Base-by-base conservation (phyloP, 53 echinoderm and acorn worm species). In the Arbacia lixula region DNA sequence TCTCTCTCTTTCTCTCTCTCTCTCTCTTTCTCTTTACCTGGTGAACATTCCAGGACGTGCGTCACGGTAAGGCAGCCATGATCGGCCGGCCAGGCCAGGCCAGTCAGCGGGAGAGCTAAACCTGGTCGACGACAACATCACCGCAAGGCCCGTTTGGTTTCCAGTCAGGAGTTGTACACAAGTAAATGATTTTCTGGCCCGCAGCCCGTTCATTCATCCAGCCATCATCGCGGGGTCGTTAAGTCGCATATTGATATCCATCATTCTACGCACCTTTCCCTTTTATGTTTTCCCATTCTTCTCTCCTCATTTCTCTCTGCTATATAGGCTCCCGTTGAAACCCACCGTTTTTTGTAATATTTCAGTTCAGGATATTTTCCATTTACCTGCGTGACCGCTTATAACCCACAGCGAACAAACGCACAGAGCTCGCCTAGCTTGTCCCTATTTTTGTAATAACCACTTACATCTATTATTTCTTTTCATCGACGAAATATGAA, bases 161-260 rank as follows among this genome's bases (percentile, higher is more conserved):
- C 37, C 14, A 58, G 36, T 58, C 58, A n/a, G 78, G 78, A 53
- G 36, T 77, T 77, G 56, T 57, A 77, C 60, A 77, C 78, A 77
- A 77, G 78, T 77, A 58, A 77, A 77, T 77, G 56, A 77, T 77
- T 77, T 77, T 77, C 78, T 77, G 78, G 57, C 78, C 78, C 60
- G 78, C 31, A 77, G 78, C 78, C 58, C 58, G 21, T 58, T 81
- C 51, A 63, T 81, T 81, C 82, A 81, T 16, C 39, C 30, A 1
- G 63, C 82, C 82, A 61, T 63, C 64, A 81, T 54, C 46, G 0
- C 26, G 34, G 38, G 82, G 49, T 81, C 82, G 82, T 63, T 63
- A 81, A 81, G 49, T 81, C 82, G 63, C 64, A 43, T 31, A 29
- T 26, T 14, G 20, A n/a, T 43, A 81, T 81, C 64, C 64, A 81